phyloP scores from a whole-genome alignment of 2,888 invertebrate species.

The Dinocampus coccinellae region DNA sequence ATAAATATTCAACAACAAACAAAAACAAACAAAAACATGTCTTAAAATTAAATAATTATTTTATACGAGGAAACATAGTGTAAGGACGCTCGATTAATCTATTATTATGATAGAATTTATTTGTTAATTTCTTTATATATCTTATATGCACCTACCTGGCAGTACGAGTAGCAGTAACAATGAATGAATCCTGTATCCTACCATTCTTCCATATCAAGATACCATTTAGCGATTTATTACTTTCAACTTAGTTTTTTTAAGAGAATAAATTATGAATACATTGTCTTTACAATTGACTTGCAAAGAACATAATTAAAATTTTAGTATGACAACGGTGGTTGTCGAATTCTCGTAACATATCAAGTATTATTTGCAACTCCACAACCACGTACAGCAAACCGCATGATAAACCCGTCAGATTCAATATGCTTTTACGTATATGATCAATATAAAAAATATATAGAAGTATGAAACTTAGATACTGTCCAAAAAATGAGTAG shows the following conservation, averaged over 20 bases:
- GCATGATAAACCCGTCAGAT: too few relatives aligned
- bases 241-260: not conserved
- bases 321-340: too few relatives aligned
- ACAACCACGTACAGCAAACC: too few relatives aligned
- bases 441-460: too few relatives aligned
- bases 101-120: conserved; percentile 2
- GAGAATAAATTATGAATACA: not conserved
- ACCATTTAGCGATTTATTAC: not conserved
- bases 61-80: conserved; percentile 33
- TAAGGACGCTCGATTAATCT: conserved; percentile 15
- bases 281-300: not conserved
- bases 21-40: too few relatives aligned
- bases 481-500: too few relatives aligned
- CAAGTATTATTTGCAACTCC: too few relatives aligned
- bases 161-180: conserved; percentile 64
- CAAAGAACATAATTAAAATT: not conserved
- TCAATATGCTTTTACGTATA: too few relatives aligned
- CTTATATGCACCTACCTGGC: conserved; percentile 55
- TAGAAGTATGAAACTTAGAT: too few relatives aligned
- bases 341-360: too few relatives aligned
- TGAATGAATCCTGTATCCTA: conserved; percentile 59
- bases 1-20: too few relatives aligned
- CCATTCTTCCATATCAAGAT: conserved; percentile 66
- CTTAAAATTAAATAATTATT: not conserved
- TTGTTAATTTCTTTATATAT: conserved; percentile 5